Conservation (phyloP, 1,140 invertebrate species). For the Heliconius melpomene region DNA sequence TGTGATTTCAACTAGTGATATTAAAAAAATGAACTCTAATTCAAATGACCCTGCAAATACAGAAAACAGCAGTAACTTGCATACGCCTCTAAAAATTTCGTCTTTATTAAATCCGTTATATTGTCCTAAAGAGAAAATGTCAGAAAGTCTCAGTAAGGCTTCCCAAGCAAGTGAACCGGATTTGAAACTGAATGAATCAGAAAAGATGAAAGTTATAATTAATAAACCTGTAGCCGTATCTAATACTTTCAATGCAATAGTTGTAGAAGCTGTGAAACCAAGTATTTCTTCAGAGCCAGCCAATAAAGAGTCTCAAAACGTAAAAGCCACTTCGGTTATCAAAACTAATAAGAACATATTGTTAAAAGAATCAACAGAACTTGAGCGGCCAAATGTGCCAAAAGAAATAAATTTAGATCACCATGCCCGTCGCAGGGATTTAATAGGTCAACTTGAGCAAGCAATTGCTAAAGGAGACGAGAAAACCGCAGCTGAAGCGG, state of each 20-base stretch:
- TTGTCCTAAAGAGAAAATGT: conserved; percentile 40
- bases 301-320: not conserved
- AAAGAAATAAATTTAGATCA: conserved; percentile 46
- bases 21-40: not conserved
- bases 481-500: conserved; percentile 68
- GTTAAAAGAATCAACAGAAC: conserved; percentile 1
- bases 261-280: not conserved
- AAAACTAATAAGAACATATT: not conserved
- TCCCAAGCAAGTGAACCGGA: not conserved
- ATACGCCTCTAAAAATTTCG: conserved; percentile 67
- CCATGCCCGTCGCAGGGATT: conserved; percentile 58
- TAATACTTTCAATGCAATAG: not conserved
- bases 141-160: conserved; percentile 20
- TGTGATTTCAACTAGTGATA: conserved; percentile 4
- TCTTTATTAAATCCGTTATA: conserved; percentile 67
- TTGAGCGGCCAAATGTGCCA: not conserved
- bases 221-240: not conserved
- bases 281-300: conserved; percentile 2
- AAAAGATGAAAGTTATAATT: not conserved
- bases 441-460: conserved; percentile 72
- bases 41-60: conserved; percentile 17
- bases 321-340: not conserved
- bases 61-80: conserved; percentile 29
- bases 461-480: conserved; percentile 73
- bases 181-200: not conserved